A percentile compares a stretch with the other conserved stretches of the same genome.
phyloP scores from a whole-genome alignment of 1,140 invertebrate genomes.

The Armadillidium nasatum region DNA sequence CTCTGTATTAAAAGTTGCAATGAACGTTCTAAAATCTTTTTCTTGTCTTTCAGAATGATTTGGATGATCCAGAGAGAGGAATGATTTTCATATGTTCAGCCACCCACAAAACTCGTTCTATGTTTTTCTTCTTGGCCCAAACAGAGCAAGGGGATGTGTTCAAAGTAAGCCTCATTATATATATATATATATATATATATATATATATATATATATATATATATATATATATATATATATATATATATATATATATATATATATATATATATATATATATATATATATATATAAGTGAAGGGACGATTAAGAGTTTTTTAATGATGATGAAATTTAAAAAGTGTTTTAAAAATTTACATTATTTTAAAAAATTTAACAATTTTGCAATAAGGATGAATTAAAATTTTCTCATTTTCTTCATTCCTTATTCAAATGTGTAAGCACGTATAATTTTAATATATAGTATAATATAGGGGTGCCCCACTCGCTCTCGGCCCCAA shows the following conservation, averaged over 20 bases:
- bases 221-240: not conserved
- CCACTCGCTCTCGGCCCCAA: no score
- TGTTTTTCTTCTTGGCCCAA: conserved; percentile 93
- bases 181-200: conserved; percentile 6
- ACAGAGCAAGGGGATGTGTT: conserved; percentile 96
- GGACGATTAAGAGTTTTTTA: no score
- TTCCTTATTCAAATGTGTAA: no score
- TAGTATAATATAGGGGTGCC: no score
- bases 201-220: conserved; percentile 2
- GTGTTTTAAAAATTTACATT: no score
- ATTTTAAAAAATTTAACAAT: no score
- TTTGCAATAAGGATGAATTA: no score
- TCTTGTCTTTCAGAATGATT: conserved; percentile 68
- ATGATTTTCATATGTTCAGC: conserved; percentile 99
- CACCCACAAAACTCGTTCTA: conserved; percentile 97
- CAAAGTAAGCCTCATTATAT: conserved; percentile 55
- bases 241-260: not conserved
- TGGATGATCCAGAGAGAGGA: conserved; percentile 98
- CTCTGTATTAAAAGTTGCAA: not conserved
- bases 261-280: not conserved
- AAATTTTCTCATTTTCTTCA: no score
- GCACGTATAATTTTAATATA: no score
- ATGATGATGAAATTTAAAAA: no score
- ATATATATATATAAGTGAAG: not conserved
- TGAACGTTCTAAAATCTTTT: not conserved